phyloP scores from a whole-genome alignment of 2,113 vertebrate genomes.

The Dendropsophus ebraccatus region DNA sequence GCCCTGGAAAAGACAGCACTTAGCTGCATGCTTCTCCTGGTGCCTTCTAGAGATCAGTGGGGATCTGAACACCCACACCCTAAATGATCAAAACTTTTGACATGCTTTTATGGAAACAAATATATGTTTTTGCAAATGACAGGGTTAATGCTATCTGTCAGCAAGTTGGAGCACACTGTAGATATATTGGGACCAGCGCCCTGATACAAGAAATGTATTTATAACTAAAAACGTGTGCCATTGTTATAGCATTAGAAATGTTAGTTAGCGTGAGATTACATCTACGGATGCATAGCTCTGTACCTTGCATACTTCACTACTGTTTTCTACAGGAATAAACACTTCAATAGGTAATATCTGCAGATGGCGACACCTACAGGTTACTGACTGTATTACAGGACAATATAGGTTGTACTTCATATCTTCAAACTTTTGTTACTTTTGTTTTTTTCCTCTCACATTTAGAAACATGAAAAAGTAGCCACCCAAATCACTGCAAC shows the following conservation, averaged over 20 bases:
- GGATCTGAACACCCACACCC: too few relatives aligned
- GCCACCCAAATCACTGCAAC: too few relatives aligned
- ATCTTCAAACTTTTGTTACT: too few relatives aligned
- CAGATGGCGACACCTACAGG: conserved; percentile 5
- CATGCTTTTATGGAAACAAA: too few relatives aligned
- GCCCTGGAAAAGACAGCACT: too few relatives aligned
- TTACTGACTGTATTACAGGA: neutral
- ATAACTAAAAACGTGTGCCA: neutral
- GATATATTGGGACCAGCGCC: neutral
- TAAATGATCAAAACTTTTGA: too few relatives aligned
- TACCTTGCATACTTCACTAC: neutral
- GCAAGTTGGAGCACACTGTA: neutral
- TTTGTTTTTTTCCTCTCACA: too few relatives aligned
- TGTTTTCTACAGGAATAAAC: neutral
- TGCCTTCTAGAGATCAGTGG: too few relatives aligned
- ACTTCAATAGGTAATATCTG: neutral
- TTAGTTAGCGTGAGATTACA: neutral
- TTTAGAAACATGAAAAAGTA: too few relatives aligned
- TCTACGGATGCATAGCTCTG: neutral
- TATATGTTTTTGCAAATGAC: too few relatives aligned
- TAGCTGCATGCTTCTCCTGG: too few relatives aligned
- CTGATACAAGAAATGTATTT: neutral
- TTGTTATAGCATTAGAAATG: neutral
- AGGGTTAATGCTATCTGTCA: neutral
- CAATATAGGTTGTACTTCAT: neutral